phyloP scores from a whole-genome alignment of 2,888 invertebrate species.

The Apamea sordens region DNA sequence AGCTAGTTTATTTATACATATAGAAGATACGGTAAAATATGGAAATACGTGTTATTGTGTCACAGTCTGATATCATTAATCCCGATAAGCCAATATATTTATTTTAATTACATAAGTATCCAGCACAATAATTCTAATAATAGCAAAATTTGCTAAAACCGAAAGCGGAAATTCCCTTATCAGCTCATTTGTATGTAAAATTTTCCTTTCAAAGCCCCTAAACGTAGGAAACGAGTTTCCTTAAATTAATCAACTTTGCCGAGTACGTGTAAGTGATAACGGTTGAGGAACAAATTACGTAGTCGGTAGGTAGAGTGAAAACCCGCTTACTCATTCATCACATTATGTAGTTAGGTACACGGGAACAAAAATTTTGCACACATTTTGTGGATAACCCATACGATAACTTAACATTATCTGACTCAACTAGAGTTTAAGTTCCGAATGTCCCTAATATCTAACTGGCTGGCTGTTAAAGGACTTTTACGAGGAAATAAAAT shows the following conservation, averaged over 20 bases:
- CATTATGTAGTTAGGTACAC: conserved; percentile 34
- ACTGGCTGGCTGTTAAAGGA: conserved; percentile 32
- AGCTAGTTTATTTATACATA: neutral
- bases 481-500: conserved; percentile 59
- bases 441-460: conserved; percentile 35
- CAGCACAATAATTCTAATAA: conserved; percentile 14
- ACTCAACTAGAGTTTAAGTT: conserved; percentile 36
- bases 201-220: conserved; percentile 49
- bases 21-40: neutral
- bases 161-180: conserved; percentile 34
- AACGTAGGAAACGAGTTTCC: conserved; percentile 52
- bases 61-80: conserved; percentile 1
- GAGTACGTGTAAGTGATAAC: conserved; percentile 57
- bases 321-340: conserved; percentile 48
- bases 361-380: conserved; percentile 48
- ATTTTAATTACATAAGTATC: conserved; percentile 22
- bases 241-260: conserved; percentile 59
- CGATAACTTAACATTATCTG: conserved; percentile 38
- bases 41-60: neutral
- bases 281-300: conserved; percentile 50
- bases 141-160: conserved; percentile 17
- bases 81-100: conserved; percentile 27
- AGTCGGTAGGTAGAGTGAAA: conserved; percentile 46
- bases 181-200: conserved; percentile 53
- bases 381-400: conserved; percentile 36